Percentiles rank a stretch among this genome's conserved stretches.
These are phyloP conservation scores for Tragulus kanchil DNA, from an alignment of 2,113 vertebrate species.

Conservation along the genomic window DNA sequence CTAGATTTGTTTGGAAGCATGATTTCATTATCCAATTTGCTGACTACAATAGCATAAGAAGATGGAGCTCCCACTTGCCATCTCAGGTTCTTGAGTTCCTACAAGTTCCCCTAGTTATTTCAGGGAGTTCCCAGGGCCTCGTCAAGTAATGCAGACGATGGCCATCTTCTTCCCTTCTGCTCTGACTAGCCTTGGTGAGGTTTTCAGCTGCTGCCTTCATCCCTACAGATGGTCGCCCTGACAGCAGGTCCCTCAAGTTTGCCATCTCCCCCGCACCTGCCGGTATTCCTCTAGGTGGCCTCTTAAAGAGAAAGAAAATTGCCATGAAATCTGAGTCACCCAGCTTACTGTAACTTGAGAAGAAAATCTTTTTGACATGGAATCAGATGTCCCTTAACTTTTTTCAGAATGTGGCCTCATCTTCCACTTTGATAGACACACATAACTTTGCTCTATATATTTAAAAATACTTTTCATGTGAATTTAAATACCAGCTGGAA, in stretches of 20 bases:
- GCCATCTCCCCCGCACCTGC: rapidly evolving
- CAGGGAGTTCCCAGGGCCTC: background rate
- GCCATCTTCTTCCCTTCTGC: background rate
- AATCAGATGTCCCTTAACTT: slow-evolving; percentile 76
- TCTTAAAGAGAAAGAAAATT: too few species aligned
- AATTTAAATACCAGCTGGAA: slow-evolving; percentile 56
- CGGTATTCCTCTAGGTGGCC: too few species aligned
- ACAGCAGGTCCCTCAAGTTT: rapidly evolving
- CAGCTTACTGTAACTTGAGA: slow-evolving; percentile 9
- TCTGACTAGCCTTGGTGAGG: background rate
- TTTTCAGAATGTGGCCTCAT: slow-evolving; percentile 70
- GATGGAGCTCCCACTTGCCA: background rate
- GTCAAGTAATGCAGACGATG: background rate
- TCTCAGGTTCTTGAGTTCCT: background rate
- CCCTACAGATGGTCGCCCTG: background rate
- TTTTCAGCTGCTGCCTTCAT: background rate
- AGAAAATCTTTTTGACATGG: slow-evolving; percentile 60
- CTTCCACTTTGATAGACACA: background rate
- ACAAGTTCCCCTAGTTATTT: background rate
- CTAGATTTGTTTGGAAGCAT: background rate
- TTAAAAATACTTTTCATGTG: slow-evolving; percentile 67
- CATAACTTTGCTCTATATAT: slow-evolving; percentile 4
- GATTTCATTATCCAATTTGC: background rate
- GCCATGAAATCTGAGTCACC: slow-evolving; percentile 57
- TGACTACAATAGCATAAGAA: background rate